Evolutionary conservation across 2,888 invertebrate species (phyloP), one percentile per base, ranked within the genome.

Genomic region (Elysia crispata): DNA sequence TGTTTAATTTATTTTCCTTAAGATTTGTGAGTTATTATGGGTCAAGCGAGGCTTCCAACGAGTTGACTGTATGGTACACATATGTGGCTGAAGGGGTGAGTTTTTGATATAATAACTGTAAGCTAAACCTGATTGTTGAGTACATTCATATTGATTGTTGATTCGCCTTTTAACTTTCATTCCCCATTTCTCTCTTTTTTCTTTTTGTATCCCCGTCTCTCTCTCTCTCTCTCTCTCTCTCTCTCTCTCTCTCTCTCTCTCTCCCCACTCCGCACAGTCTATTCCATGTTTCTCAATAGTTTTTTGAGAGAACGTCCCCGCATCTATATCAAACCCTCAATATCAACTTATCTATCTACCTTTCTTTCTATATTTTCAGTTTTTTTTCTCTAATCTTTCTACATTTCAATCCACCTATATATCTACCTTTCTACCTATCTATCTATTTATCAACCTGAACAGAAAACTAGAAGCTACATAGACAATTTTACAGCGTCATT

Each of bases 51-150:
- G 76, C 67, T 20, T 8, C 66, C 0, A 15, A 33, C 41, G 67
- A 64, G 41, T 50, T 66, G 66, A 66, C 66, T 28, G n/a, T 66
- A 18, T 76, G 76, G 76, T 76, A 76, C 76, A 76, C 76, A 1
- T 76, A 23, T 23, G 67, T 66, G 5, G 66, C 76, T 18, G 76
- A 76, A 31, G 64, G 66, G 33, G 76, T 76, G 23, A 20, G 66
- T 64, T 33, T 41, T 41, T 41, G 41, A 41, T 11, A 11, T 3
- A 11, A 41, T 6, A 41, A 41, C 3, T 3, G 41, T 11, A 41
- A 11, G 11, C 11, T 6, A 41, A 41, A 41, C n/a, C n/a, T n/a
- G n/a, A n/a, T n/a, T n/a, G n/a, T n/a, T n/a, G n/a, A n/a, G n/a
- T n/a, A n/a, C n/a, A n/a, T n/a, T n/a, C n/a, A n/a, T n/a, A n/a